Percentiles rank a stretch among this genome's conserved stretches.
These are phyloP conservation scores for Anthrax anthrax DNA, from an alignment of 2,888 invertebrate species.

Conservation along the genomic window DNA sequence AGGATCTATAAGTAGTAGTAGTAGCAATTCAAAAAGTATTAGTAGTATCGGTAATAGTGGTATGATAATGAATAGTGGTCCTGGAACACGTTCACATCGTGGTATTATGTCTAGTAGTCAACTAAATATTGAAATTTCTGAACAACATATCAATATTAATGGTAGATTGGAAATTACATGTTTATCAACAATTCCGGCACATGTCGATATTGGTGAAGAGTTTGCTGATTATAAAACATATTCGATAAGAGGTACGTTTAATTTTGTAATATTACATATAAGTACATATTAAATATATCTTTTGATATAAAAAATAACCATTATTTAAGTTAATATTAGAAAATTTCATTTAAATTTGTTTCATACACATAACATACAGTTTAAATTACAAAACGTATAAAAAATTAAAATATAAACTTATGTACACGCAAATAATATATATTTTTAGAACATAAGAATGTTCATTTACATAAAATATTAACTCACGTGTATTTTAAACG, in stretches of 20 bases:
- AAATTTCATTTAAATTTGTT: constrained; percentile 1
- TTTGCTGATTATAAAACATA: constrained; percentile 61
- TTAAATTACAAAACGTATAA: too few species aligned
- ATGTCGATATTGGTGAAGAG: constrained; percentile 52
- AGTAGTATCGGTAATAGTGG: too few species aligned
- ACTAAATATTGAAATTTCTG: constrained; percentile 57
- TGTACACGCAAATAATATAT: too few species aligned
- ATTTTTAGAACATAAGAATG: too few species aligned
- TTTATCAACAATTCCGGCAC: constrained; percentile 63
- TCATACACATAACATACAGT: too few species aligned
- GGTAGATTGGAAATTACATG: constrained; percentile 59
- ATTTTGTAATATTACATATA: too few species aligned
- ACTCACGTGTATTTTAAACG: too few species aligned
- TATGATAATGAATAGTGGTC: neutral
- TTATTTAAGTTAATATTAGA: neutral
- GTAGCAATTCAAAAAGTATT: too few species aligned
- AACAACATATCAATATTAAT: constrained; percentile 53
- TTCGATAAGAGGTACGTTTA: constrained; percentile 48
- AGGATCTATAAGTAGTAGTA: constrained; percentile 3
- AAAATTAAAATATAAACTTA: too few species aligned
- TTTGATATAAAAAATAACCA: too few species aligned
- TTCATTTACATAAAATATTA: too few species aligned
- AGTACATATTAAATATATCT: too few species aligned
- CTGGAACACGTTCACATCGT: constrained; percentile 5
- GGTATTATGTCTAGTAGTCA: constrained; percentile 46